Conservation (phyloP, 2,797 vertebrate species). For the Arnoldichthys spilopterus region DNA sequence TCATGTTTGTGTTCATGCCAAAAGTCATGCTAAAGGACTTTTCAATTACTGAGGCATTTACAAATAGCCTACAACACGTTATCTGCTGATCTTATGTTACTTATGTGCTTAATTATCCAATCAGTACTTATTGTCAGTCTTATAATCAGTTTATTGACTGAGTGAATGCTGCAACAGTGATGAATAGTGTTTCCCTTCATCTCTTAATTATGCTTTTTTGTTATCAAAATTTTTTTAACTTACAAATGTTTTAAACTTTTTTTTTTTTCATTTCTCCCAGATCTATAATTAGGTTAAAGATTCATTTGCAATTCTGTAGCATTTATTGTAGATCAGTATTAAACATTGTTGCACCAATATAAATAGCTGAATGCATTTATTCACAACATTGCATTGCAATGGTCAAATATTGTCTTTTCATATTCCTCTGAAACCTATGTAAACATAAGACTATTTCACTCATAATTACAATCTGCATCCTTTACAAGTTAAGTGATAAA, state of each 20-base stretch:
- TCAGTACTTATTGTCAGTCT: neutral
- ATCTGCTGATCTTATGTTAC: neutral
- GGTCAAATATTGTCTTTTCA: neutral
- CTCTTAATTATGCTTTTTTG: neutral
- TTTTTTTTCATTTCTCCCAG: neutral
- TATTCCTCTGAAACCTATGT: neutral
- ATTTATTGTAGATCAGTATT: neutral
- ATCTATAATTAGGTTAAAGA: neutral
- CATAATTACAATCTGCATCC: neutral
- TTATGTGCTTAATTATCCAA: neutral
- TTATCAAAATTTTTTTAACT: neutral
- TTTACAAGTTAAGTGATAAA: neutral
- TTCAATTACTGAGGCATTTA: neutral
- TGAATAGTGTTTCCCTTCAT: neutral
- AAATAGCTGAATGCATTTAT: neutral
- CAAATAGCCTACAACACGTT: neutral
- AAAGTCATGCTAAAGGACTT: neutral
- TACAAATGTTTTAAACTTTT: neutral
- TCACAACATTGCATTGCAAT: neutral
- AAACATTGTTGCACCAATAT: neutral
- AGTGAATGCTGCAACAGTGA: neutral
- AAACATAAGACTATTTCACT: neutral
- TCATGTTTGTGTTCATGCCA: neutral
- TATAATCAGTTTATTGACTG: neutral
- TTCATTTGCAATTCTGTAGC: neutral